Evolutionary conservation across 1,140 invertebrate species (phyloP).

Genomic region (Anagrus nilaparvatae): DNA sequence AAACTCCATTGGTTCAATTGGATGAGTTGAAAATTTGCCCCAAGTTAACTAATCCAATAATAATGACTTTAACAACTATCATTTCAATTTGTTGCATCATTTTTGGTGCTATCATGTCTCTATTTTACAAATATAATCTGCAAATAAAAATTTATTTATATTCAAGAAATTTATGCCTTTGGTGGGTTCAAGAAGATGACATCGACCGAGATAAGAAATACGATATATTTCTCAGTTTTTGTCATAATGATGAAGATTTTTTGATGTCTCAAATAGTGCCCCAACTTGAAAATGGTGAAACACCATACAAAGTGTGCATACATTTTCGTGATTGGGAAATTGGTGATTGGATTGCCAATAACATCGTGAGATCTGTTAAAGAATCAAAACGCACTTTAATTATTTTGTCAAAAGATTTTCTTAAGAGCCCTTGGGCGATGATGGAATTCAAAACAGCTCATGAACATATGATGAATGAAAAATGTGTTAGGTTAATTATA

Average conservation of each 20-base stretch:
- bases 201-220: conserved; percentile 67
- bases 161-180: conserved; percentile 50
- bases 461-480: too few species aligned
- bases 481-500: too few species aligned
- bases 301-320: conserved; percentile 58
- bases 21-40: conserved; percentile 37
- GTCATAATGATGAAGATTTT: conserved; percentile 69
- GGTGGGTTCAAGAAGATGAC: conserved; percentile 59
- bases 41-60: conserved; percentile 25
- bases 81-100: conserved; percentile 42
- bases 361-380: too few species aligned
- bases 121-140: conserved; percentile 54
- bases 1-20: conserved; percentile 21
- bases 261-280: conserved; percentile 57
- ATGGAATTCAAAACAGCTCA: too few species aligned
- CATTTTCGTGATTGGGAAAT: conserved; percentile 73
- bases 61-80: conserved; percentile 37
- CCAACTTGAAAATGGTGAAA: conserved; percentile 51
- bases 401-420: too few species aligned
- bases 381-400: too few species aligned
- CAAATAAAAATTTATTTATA: conserved; percentile 64
- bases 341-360: too few species aligned
- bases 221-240: conserved; percentile 83
- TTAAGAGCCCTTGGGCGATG: too few species aligned
- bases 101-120: conserved; percentile 39